Base-by-base conservation (phyloP, 2,888 invertebrate species). In the Beris morrisii region DNA sequence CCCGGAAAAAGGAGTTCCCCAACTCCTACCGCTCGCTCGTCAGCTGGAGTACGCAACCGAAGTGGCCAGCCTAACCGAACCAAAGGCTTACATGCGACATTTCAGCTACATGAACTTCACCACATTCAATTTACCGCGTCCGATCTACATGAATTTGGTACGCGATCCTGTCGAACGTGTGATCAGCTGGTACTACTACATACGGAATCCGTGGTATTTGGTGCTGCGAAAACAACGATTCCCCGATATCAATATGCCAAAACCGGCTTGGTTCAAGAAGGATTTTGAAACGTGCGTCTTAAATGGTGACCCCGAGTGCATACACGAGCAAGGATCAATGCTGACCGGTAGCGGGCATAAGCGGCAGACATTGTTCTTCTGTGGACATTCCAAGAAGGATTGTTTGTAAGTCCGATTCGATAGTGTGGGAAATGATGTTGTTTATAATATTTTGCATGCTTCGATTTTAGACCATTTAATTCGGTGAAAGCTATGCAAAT, bases 171-270 rank as follows among this genome's bases (percentile, higher is more conserved):
- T 93, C 46, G 93, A 93, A 78, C 84, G 93, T 48, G 90, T 92
- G 12, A 93, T 93, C 75, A 92, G 92, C 2, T 92, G 92, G 92
- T 92, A 91, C 78, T 93, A 91, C 80, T 93, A 93, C 79, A 89
- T 91, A 12, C 81, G 92, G 66, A 91, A 92, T 0, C 91, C 92
- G 1, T 93, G 92, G 91, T 92, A 92, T 81, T 92, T 91, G 76
- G 92, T 93, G 15, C 91, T 92, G 79, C 83, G 92, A 75, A 92
- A 92, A 76, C 85, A 90, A 71, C 90, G 89, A 44, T 92, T 92
- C 81, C 91, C 92, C 0, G 91, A 90, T 73, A 90, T 85, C 76
- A 87, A 89, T 61, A 83, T 88, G 72, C 90, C 91, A 5, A 87
- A 89, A 74, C 93, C 93, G 0, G 85, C 69, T 11, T 79, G 79